Percentiles rank a stretch among this genome's conserved stretches.
phyloP scores from a whole-genome alignment of 2,113 vertebrate genomes.

The Oenanthe melanoleuca region DNA sequence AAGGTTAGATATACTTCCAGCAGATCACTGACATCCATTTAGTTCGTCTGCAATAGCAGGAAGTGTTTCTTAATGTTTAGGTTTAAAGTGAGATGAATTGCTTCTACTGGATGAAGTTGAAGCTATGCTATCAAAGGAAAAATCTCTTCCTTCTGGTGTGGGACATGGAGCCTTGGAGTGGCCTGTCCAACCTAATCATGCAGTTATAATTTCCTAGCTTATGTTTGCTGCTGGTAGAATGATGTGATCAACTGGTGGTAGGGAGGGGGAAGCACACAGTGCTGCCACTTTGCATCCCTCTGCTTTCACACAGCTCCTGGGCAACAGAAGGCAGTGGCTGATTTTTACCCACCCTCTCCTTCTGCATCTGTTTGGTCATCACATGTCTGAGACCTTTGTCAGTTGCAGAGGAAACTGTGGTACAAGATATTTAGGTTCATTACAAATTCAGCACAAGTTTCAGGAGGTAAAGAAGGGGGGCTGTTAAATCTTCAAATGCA shows the following conservation, averaged over 20 bases:
- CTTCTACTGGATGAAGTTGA: background rate
- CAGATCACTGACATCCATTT: background rate
- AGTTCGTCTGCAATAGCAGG: background rate
- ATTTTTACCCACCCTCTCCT: background rate
- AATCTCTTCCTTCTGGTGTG: background rate
- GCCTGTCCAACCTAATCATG: background rate
- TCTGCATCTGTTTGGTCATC: background rate
- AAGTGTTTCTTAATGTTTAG: background rate
- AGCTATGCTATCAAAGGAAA: background rate
- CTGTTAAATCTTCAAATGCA: background rate
- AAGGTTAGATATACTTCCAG: slow-evolving; percentile 11
- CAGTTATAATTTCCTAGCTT: background rate
- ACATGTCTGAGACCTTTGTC: accelerated
- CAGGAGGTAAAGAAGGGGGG: background rate
- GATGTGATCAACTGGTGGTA: background rate
- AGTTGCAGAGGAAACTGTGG: background rate
- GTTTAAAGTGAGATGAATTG: slow-evolving; percentile 37
- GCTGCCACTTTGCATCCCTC: background rate
- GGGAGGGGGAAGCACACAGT: background rate
- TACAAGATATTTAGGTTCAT: background rate
- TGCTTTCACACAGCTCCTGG: background rate
- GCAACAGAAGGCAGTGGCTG: background rate
- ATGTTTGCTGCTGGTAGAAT: background rate
- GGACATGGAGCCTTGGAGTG: background rate
- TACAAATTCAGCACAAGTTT: background rate